Base-by-base conservation (phyloP, 2,888 invertebrate genomes). In the Linnaemya tessellans region DNA sequence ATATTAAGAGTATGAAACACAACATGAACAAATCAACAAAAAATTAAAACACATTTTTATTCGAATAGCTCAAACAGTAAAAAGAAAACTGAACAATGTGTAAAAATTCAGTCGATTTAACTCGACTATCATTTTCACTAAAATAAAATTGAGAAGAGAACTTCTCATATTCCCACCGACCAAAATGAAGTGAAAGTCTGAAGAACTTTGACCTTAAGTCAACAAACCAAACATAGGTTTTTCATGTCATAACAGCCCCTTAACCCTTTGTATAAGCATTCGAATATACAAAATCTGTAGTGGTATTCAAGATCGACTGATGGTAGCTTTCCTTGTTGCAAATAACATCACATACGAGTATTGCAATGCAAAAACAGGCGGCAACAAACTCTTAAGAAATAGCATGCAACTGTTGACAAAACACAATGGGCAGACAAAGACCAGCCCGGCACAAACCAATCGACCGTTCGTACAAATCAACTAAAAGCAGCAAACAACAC, bases 321-420 rank as follows among this genome's bases (percentile, higher is more conserved):
- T 20, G 13, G 18, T 1, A 49, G 1, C 22, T 54, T 3, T 20
- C 22, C 11, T 4, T 49, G 54, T 5, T 20, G 20, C 22, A 54
- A 22, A 54, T 54, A 25, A 22, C 22, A 54, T 54, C 13, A 18
- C 35, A 18, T 11, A 41, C 30, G 30, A 30, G 30, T 15, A 30
- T 3, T 15, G 13, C 5, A 58, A 15, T 30, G 58, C 10, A n/a
- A 1, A n/a, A 54, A 22, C 5, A 54, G 18, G 7, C 22, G 22
- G 54, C 54, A 64, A 77, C 43, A 64, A 46, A 68, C 41, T 43
- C 8, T 35, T 18, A n/a, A 54, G 30, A 41, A 75, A 46, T 46
- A 67, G 43, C 77, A 68, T 74, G 35, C 65, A 70, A 56, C 58
- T 77, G 81, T 84, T 87, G 83, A 87, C 87, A 87, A 87, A 87